phyloP scores from a whole-genome alignment of 2,888 invertebrate species.

The Pharmacophagus antenor region DNA sequence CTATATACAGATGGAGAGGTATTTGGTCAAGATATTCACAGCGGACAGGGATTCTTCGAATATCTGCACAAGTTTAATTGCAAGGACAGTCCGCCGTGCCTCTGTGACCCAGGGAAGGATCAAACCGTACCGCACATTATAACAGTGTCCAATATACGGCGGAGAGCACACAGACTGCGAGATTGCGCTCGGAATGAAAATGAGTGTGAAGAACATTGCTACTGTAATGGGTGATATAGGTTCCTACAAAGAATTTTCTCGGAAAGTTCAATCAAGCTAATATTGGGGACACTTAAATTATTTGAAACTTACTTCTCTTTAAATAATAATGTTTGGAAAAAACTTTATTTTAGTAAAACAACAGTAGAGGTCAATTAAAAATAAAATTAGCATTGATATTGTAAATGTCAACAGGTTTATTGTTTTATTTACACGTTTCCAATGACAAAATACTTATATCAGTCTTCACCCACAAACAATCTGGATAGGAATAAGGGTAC shows the following conservation, averaged over 20 bases:
- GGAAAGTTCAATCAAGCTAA: no score
- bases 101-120: neutral
- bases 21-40: neutral
- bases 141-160: neutral
- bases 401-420: slow-evolving; percentile 58
- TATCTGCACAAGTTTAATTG: neutral
- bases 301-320: no score
- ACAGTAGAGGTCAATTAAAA: slow-evolving; percentile 9
- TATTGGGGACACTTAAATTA: no score
- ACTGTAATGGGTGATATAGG: neutral
- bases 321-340: no score
- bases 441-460: slow-evolving; percentile 43
- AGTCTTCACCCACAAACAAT: slow-evolving; percentile 46
- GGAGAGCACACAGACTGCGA: neutral
- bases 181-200: neutral
- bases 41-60: neutral
- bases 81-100: neutral
- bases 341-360: neutral
- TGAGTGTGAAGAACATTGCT: neutral
- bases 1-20: neutral
- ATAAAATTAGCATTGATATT: slow-evolving; percentile 33
- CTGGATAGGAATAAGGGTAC: slow-evolving; percentile 19
- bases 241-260: no score
- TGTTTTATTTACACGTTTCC: slow-evolving; percentile 52
- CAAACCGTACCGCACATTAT: neutral